A percentile compares a stretch with the other conserved stretches of the same genome.
phyloP scores from a whole-genome alignment of 2,113 vertebrate species.

The Brachyistius frenatus region DNA sequence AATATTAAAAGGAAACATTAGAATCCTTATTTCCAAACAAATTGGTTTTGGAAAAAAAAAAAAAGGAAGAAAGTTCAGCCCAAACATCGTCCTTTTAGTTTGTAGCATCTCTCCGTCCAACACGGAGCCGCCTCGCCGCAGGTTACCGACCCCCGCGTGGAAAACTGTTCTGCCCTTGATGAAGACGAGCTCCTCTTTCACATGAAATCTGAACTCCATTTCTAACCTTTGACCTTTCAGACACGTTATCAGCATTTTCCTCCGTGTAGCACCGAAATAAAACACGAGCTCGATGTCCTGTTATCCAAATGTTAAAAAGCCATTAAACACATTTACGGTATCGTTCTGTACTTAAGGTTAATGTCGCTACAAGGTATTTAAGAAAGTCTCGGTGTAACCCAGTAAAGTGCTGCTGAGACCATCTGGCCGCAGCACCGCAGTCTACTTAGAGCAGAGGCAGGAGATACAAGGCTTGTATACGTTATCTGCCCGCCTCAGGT shows the following conservation, averaged over 20 bases:
- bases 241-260: background rate
- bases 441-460: slow-evolving; percentile 31
- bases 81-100: background rate
- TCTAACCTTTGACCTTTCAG: slow-evolving; percentile 26
- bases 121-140: background rate
- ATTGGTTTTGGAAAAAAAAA: background rate
- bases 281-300: background rate
- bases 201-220: slow-evolving; percentile 11
- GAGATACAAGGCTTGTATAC: slow-evolving; percentile 22
- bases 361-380: background rate
- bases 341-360: too few relatives aligned
- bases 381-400: background rate
- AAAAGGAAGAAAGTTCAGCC: background rate
- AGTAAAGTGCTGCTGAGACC: slow-evolving; percentile 17
- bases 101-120: background rate
- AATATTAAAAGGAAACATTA: background rate
- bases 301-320: background rate
- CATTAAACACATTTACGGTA: too few relatives aligned
- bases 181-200: background rate
- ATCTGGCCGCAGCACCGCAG: background rate
- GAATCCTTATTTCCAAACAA: background rate
- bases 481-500: slow-evolving; percentile 51
- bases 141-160: slow-evolving; percentile 15
- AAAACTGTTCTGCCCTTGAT: slow-evolving; percentile 7
- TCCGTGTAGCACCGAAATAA: background rate